A percentile compares a stretch with the other conserved stretches of the same genome.
Conservation (phyloP, 2,113 vertebrate species). For the Lepisosteus osseus region DNA sequence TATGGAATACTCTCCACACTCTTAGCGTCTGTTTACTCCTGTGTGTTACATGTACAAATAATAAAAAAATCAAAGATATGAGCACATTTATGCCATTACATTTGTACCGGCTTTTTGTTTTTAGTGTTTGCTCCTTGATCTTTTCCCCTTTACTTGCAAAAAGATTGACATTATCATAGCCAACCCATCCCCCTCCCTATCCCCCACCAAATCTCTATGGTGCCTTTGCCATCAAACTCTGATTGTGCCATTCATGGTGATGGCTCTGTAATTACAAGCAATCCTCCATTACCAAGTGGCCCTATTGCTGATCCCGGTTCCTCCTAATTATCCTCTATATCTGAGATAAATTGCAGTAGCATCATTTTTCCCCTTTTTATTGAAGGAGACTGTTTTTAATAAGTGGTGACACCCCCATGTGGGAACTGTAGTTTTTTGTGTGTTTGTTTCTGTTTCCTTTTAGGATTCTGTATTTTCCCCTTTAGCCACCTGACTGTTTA, state of each 20-base stretch:
- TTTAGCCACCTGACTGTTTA: no score
- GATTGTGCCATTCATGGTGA: slow-evolving; percentile 53
- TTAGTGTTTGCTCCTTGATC: not conserved
- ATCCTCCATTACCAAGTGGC: slow-evolving; percentile 47
- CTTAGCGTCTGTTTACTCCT: not conserved
- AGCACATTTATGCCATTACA: no score
- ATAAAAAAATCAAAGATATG: no score
- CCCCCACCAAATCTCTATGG: not conserved
- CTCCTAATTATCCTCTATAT: slow-evolving; percentile 59
- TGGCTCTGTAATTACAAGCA: slow-evolving; percentile 56
- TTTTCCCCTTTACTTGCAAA: not conserved
- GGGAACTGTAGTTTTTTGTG: no score
- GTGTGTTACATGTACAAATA: no score
- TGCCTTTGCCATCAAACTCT: slow-evolving; percentile 27
- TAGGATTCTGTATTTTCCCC: no score
- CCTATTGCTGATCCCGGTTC: slow-evolving; percentile 50
- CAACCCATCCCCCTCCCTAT: not conserved
- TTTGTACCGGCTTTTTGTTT: no score
- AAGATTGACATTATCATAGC: not conserved
- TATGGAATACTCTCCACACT: no score
- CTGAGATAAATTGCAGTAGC: slow-evolving; percentile 53
- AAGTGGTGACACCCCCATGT: no score
- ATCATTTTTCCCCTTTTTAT: no score
- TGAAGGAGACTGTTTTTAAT: no score
- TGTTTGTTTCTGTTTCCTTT: no score